Evolutionary conservation across 2,113 vertebrate species (phyloP), one percentile per base, ranked within the genome.

Genomic region (Lagenorhynchus albirostris): DNA sequence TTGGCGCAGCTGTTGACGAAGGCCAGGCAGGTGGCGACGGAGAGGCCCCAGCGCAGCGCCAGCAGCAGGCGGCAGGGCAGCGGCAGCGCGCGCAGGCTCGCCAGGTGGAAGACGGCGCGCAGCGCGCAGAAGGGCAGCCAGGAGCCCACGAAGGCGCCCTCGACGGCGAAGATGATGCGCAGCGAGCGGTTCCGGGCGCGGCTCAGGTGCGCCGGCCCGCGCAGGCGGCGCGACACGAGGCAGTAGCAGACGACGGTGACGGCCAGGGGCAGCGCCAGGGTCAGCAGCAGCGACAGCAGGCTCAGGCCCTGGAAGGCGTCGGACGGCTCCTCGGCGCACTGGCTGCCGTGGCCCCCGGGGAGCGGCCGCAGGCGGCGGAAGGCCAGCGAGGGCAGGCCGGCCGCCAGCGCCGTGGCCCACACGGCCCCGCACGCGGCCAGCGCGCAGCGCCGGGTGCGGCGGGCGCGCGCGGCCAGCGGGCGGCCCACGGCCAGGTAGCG

Each of bases 1-100:
- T 99, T 99, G 82, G 99, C 93, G n/a, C 99, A 99, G 98, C 99
- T 99, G 98, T 99, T 99, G 79, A 99, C 55, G 92, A 99, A 99
- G 29, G 99, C 99, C 97, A 99, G 95, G 97, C 99, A 99, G 93
- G 99, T 99, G 10, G 99, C 98, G 50, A 98, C 1, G 3, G 95
- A 23, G 67, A 99, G 96, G 8, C 99, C 99, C 73, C 98, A 97
- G 21, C 33, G 79, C 60, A 99, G 96, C 25, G 85, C 82, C 41
- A 50, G 84, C 73, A 94, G 44, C 0, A 76, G 91, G 1, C 80
- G 23, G 9, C 98, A 98, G 13, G 97, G 95, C 1, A 98, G 89
- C 3, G 94, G 91, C 8, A 8, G 14, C 29, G 0, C 88, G 20
- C 50, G 83, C 53, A 79, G 99, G 76, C 15, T 93, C 73, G 88